Conservation (phyloP, 2,888 invertebrate genomes). For the Conops quadrifasciatus region DNA sequence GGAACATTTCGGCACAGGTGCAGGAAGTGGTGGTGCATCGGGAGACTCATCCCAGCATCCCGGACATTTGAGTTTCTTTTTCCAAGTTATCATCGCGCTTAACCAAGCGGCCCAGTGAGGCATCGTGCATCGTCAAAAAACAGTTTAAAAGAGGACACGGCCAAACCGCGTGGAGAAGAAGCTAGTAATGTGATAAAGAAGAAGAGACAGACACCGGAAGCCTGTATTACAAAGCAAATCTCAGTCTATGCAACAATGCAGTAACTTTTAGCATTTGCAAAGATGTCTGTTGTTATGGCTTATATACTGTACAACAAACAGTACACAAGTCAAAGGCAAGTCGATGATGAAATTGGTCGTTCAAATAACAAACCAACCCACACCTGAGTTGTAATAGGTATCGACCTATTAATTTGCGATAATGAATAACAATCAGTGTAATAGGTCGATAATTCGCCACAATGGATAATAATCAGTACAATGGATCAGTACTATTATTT, state of each 20-base stretch:
- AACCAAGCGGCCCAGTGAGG: constrained; percentile 92
- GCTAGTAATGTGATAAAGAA: neutral
- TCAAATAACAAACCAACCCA: neutral
- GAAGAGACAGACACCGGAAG: neutral
- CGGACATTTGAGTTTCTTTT: constrained; percentile 87
- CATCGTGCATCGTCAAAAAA: constrained; percentile 52
- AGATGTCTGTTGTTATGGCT: neutral
- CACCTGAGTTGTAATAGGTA: too few species aligned
- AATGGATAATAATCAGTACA: too few species aligned
- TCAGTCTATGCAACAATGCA: neutral
- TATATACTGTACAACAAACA: neutral
- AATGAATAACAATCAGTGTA: too few species aligned
- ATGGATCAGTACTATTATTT: too few species aligned
- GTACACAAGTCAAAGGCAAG: neutral
- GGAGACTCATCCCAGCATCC: constrained; percentile 77
- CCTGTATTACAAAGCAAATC: neutral
- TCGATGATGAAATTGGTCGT: neutral
- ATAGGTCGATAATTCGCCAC: too few species aligned
- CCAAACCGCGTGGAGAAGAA: constrained; percentile 78
- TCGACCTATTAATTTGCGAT: too few species aligned
- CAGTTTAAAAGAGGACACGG: constrained; percentile 84
- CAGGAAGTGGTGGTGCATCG: constrained; percentile 73
- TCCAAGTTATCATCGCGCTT: constrained; percentile 97
- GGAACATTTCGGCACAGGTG: constrained; percentile 68
- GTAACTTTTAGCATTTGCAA: neutral